phyloP scores from a whole-genome alignment of 2,113 vertebrate genomes.

The Pollimyrus isidori region DNA sequence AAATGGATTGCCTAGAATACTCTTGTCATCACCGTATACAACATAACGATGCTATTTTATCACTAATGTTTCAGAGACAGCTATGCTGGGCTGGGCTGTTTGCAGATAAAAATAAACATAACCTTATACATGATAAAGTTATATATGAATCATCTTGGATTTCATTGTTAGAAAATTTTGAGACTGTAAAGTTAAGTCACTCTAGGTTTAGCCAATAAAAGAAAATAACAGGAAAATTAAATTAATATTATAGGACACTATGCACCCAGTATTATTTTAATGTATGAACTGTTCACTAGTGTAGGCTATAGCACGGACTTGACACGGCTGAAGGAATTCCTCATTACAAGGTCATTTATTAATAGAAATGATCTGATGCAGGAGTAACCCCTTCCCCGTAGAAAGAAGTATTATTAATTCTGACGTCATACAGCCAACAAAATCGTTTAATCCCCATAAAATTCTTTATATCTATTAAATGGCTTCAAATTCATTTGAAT shows the following conservation, averaged over 20 bases:
- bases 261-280: not conserved
- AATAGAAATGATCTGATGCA: not conserved
- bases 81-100: constrained; percentile 46
- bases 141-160: constrained; percentile 55
- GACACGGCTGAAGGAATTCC: not conserved
- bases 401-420: not conserved
- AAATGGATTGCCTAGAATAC: constrained; percentile 59
- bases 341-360: constrained; percentile 10
- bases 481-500: not conserved
- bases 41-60: constrained; percentile 62
- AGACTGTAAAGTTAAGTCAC: constrained; percentile 40
- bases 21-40: constrained; percentile 48
- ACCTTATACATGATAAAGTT: constrained; percentile 50
- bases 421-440: not conserved
- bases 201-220: constrained; percentile 41
- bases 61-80: constrained; percentile 44
- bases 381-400: not conserved
- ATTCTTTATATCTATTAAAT: not conserved
- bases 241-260: not conserved
- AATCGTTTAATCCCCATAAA: not conserved
- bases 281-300: not conserved
- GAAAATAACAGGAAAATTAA: constrained; percentile 34
- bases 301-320: not conserved
- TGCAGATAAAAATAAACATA: constrained; percentile 31
- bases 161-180: constrained; percentile 23